Base-by-base conservation (phyloP, 1,140 invertebrate species). In the Drosophila willistoni region DNA sequence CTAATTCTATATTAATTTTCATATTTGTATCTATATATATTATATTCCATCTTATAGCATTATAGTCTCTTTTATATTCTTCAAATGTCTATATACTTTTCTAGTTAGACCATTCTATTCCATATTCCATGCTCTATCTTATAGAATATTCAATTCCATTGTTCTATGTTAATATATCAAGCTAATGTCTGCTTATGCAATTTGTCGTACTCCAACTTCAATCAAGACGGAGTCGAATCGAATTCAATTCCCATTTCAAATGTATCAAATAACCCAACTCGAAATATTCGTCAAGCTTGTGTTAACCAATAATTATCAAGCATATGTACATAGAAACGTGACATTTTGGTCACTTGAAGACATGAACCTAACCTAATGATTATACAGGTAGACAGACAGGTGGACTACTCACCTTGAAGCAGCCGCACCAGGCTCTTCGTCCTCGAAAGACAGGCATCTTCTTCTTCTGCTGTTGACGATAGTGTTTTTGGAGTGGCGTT, bases 391-490 rank as follows among this genome's bases (percentile, higher is more conserved):
- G 34, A 36, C 9, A 3, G 34, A 10, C 34, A 22, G 19, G 19
- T 22, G 2, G 2, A 7, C 13, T 10, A 85, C 91, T 92, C 90
- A 94, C 94, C 93, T 94, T 93, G 63, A 94, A 92, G 71, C 94
- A 94, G 71, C 94, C 94, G 86, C 94, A 94, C 94, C 94, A 94
- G 89, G 94, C 94, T 81, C 93, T 93, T 77, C 93, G 92, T 56
- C 93, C 93, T 25, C 93, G 91, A 77, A 94, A 93, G 81, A 93
- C 94, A 59, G 94, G 94, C 93, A 94, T 94, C 79, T 92, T 92
- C 66, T 90, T 91, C 64, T 91, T 85, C 57, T 92, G 91, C 65
- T 92, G 91, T 51, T 91, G 83, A 12, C 90, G 63, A 62, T 92
- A 92, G 77, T 92, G 91, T 41, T 90, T 90, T 62, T 92, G 91